phyloP scores from a whole-genome alignment of 2,888 invertebrate species.

The Acanthacorydalis orientalis region DNA sequence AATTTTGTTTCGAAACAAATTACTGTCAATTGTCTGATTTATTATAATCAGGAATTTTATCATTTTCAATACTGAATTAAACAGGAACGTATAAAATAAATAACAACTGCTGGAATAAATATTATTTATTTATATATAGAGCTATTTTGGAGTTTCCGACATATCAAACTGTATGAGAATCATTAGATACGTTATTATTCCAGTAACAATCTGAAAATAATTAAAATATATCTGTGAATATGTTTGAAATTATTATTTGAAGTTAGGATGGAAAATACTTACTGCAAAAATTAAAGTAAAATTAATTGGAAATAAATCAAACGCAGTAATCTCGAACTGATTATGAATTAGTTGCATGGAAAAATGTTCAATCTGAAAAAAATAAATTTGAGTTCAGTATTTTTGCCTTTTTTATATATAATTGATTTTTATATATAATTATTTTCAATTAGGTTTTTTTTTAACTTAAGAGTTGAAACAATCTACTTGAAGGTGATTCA shows the following conservation, averaged over 20 bases:
- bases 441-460: too few species aligned
- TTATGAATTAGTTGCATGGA: constrained; percentile 11
- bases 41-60: too few species aligned
- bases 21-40: too few species aligned
- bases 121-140: too few species aligned
- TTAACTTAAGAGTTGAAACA: too few species aligned
- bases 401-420: not conserved
- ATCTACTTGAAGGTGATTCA: too few species aligned
- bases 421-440: too few species aligned
- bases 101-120: too few species aligned
- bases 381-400: not conserved
- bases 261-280: constrained; percentile 4
- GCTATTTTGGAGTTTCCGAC: not conserved
- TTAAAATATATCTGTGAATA: not conserved
- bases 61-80: too few species aligned
- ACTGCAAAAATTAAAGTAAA: constrained; percentile 12
- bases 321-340: constrained; percentile 11
- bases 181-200: constrained; percentile 4
- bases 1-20: too few species aligned
- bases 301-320: constrained; percentile 11
- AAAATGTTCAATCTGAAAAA: constrained; percentile 11
- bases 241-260: not conserved
- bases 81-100: too few species aligned
- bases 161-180: constrained; percentile 4
- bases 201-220: constrained; percentile 3